Evolutionary conservation across 2,113 vertebrate species (phyloP).

Genomic region (Gymnarchus niloticus): DNA sequence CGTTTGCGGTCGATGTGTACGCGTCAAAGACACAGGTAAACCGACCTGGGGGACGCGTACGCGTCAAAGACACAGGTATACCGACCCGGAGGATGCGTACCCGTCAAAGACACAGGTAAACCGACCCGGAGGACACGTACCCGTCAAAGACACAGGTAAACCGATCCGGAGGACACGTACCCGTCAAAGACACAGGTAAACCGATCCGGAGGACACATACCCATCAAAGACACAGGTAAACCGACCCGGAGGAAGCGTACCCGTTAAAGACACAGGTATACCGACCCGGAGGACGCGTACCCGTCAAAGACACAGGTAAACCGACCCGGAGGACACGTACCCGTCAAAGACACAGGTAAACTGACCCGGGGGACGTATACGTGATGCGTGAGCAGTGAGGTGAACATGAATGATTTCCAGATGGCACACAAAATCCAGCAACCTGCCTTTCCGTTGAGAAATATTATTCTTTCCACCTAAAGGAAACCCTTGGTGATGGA

Average conservation of each 20-base stretch:
- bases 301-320: too few relatives aligned
- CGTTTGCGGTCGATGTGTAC: too few relatives aligned
- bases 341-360: too few relatives aligned
- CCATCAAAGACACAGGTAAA: slow-evolving; percentile 14
- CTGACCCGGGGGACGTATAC: not conserved
- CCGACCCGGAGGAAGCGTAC: not conserved
- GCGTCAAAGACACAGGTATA: slow-evolving; percentile 20
- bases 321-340: too few relatives aligned
- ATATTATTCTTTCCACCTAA: slow-evolving; percentile 58
- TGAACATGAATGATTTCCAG: slow-evolving; percentile 39
- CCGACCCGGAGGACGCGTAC: too few relatives aligned
- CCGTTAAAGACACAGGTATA: not conserved
- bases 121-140: not conserved
- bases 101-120: too few relatives aligned
- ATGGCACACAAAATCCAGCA: slow-evolving; percentile 43
- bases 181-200: too few relatives aligned
- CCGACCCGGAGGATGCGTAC: not conserved
- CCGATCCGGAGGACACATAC: too few relatives aligned
- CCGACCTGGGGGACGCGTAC: too few relatives aligned
- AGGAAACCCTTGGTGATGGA: slow-evolving; percentile 29
- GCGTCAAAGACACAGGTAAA: too few relatives aligned
- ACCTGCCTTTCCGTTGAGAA: slow-evolving; percentile 29
- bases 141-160: not conserved
- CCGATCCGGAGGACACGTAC: too few relatives aligned
- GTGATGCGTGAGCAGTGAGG: not conserved